Base-by-base conservation (phyloP, 2,113 vertebrate species). In the Sclerurus mexicanus region DNA sequence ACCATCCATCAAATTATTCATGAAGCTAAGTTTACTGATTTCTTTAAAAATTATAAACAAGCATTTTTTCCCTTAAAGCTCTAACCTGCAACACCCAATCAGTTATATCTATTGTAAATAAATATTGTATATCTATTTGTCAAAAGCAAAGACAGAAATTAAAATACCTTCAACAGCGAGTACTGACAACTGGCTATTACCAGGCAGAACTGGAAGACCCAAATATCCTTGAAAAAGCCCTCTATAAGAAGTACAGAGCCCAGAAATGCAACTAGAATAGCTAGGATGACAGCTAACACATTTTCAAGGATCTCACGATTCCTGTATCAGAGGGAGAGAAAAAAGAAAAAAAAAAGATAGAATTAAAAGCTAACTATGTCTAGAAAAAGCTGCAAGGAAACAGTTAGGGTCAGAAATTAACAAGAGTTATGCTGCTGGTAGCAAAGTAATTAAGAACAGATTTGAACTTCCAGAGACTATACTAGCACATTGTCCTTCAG, bases 121-220 rank as follows among this genome's bases (percentile, higher is more conserved):
- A n/a, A n/a, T n/a, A n/a, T n/a, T n/a, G n/a, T n/a, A n/a, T n/a
- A n/a, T n/a, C n/a, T n/a, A n/a, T 58, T 87, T 58, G 19, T 11
- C 86, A 15, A 80, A 95, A 85, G 22, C 5, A 4, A 93, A 86
- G 46, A 87, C 44, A 72, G 83, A 86, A 77, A 82, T 56, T 79
- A 46, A 80, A 79, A 87, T 98, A 99, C 99, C 99, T 99, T 99
- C 40, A 99, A 97, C 55, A 99, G 98, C 5, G 99, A 99, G 98
- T 99, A 99, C 79, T 99, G 99, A 98, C 99, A 99, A 96, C 99
- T 99, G 85, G 99, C 99, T 94, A 99, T 99, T 95, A 99, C 99
- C 83, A 99, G 98, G 98, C 99, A 99, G 98, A 99, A 99, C 98
- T 99, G 99, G 97, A 99, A 99, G 96, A 99, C 99, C 99, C 99